Evolutionary conservation across 2,888 invertebrate genomes (phyloP).

Genomic region (Cheilosia soror): DNA sequence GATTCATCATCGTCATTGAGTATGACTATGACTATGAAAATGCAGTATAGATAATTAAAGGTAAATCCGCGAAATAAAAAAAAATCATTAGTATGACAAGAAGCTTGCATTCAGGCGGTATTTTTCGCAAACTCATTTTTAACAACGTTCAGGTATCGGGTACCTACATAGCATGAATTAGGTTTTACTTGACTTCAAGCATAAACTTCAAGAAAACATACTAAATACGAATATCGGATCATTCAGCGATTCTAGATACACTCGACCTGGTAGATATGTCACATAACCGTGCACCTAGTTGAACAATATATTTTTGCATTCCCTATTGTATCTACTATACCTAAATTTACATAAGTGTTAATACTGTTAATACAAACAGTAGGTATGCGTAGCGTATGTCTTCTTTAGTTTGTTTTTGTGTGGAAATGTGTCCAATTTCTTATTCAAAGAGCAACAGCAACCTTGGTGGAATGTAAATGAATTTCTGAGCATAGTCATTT

Average conservation of each 20-base stretch:
- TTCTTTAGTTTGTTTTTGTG: constrained; percentile 31
- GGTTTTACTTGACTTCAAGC: not conserved
- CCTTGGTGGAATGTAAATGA: constrained; percentile 68
- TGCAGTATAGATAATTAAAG: constrained; percentile 51
- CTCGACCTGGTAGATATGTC: constrained; percentile 59
- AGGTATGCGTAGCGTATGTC: not conserved
- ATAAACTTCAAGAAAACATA: constrained; percentile 1
- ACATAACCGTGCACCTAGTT: constrained; percentile 54
- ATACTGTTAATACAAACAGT: not conserved
- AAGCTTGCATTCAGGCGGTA: constrained; percentile 59
- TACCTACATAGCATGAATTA: not conserved
- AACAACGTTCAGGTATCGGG: constrained; percentile 4
- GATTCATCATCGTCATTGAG: constrained; percentile 8
- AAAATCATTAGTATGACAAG: constrained; percentile 70
- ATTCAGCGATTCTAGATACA: constrained; percentile 58
- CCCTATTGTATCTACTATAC: not conserved
- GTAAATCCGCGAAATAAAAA: constrained; percentile 41
- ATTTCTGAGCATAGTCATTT: constrained; percentile 44
- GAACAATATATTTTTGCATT: constrained; percentile 54
- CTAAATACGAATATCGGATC: constrained; percentile 1
- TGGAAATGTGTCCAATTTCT: constrained; percentile 24
- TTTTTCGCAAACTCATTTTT: constrained; percentile 50
- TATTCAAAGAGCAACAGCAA: constrained; percentile 70
- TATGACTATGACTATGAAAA: constrained; percentile 2
- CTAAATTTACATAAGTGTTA: not conserved